Evolutionary conservation across 2,797 vertebrate species (phyloP).

Genomic region (Macropus fuliginosus): DNA sequence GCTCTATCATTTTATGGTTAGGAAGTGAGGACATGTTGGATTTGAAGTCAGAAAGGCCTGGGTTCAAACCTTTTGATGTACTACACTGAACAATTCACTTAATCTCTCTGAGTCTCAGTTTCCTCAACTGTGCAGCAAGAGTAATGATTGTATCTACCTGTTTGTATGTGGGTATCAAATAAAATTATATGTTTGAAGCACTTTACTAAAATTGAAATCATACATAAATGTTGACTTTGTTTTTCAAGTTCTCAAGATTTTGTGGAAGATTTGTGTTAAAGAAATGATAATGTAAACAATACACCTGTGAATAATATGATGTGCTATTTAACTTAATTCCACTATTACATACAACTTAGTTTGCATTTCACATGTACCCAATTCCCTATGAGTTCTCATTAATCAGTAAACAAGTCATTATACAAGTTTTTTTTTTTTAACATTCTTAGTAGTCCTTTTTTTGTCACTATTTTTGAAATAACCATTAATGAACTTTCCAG

Average conservation of each 20-base stretch:
- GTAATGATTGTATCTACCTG: background rate
- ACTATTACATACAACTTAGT: slow-evolving; percentile 38
- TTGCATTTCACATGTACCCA: background rate
- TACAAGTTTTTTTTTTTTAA: background rate
- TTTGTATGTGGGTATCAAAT: background rate
- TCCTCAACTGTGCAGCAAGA: background rate
- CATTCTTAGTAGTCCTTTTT: slow-evolving; percentile 3
- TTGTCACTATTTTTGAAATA: slow-evolving; percentile 17
- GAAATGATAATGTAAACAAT: background rate
- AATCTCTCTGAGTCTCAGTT: background rate
- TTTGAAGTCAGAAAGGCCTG: background rate
- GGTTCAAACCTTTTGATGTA: background rate
- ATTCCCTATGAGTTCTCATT: slow-evolving; percentile 1
- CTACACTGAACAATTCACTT: background rate
- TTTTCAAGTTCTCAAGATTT: background rate
- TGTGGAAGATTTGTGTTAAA: background rate
- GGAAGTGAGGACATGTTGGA: background rate
- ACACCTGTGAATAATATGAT: background rate
- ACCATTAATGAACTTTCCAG: slow-evolving; percentile 41
- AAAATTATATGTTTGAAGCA: background rate
- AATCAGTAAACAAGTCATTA: background rate
- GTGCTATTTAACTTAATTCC: slow-evolving; percentile 47
- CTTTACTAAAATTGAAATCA: background rate
- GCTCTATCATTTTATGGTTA: background rate
- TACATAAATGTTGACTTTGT: background rate